Conservation (phyloP, 2,888 invertebrate species). For the Cremastinae sp. region DNA sequence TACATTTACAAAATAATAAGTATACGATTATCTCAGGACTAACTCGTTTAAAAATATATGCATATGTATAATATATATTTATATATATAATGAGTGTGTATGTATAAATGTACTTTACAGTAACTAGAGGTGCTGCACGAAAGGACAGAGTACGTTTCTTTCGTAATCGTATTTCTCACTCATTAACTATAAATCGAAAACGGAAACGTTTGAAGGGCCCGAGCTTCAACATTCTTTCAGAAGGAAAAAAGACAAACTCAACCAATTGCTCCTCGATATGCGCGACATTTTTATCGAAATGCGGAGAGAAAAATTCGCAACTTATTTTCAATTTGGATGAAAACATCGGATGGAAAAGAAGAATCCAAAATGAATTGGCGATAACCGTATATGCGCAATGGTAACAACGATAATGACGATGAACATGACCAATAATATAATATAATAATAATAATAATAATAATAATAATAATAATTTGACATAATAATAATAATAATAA, state of each 20-base stretch:
- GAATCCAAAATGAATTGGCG: constrained; percentile 40
- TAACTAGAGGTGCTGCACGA: not conserved
- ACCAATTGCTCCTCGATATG: constrained; percentile 39
- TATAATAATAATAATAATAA: constrained; percentile 43
- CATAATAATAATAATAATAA: constrained; percentile 37
- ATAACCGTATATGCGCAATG: constrained; percentile 60
- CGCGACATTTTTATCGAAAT: constrained; percentile 50
- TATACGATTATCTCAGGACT: too few relatives aligned
- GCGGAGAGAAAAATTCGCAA: constrained; percentile 23
- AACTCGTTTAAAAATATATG: too few relatives aligned
- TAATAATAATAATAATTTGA: constrained; percentile 42
- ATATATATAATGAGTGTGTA: too few relatives aligned
- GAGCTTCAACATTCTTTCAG: not conserved
- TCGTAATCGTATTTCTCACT: not conserved
- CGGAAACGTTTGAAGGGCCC: not conserved
- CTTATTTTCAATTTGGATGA: constrained; percentile 15
- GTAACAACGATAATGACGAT: constrained; percentile 67
- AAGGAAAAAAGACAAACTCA: constrained; percentile 5
- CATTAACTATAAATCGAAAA: not conserved
- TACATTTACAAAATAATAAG: too few relatives aligned
- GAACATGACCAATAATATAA: constrained; percentile 31
- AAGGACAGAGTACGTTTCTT: constrained; percentile 13
- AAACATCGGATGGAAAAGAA: constrained; percentile 18
- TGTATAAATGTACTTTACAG: not conserved
- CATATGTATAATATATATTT: too few relatives aligned